A percentile compares a stretch with the other conserved stretches of the same genome.
Conservation (phyloP, 1,140 invertebrate species). For the Radopholus similis region DNA sequence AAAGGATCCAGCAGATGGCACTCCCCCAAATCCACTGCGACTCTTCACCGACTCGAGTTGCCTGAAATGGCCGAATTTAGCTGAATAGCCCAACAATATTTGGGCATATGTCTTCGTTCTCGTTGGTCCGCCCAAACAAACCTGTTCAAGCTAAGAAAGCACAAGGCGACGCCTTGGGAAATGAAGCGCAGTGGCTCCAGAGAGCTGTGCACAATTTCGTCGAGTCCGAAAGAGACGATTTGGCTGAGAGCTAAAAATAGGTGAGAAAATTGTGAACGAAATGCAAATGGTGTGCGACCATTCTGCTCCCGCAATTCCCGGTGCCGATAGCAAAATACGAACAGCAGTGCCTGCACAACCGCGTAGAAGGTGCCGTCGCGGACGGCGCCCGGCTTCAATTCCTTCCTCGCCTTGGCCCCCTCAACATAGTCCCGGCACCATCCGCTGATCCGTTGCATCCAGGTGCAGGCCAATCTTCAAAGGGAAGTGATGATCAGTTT, state of each 20-base stretch:
- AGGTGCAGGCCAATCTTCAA: conserved; percentile 26
- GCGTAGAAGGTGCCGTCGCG: conserved; percentile 48
- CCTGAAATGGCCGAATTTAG: background rate
- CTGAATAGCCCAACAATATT: background rate
- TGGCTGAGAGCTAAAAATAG: conserved; percentile 35
- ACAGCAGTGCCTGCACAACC: conserved; percentile 37
- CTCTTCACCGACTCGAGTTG: conserved; percentile 4
- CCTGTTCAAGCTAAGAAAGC: conserved; percentile 42
- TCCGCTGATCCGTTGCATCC: conserved; percentile 30
- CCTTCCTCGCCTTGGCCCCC: background rate
- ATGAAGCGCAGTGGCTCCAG: conserved; percentile 42
- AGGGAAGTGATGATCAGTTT: too few relatives aligned
- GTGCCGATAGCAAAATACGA: conserved; percentile 44
- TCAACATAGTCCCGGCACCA: conserved; percentile 36
- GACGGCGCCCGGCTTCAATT: background rate
- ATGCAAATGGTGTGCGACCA: background rate
- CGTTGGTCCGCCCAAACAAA: background rate
- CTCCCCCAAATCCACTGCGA: conserved; percentile 18
- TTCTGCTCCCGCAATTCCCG: conserved; percentile 31
- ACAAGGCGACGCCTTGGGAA: conserved; percentile 29
- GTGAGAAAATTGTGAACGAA: conserved; percentile 15
- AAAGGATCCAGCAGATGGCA: conserved; percentile 7
- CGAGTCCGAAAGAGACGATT: conserved; percentile 29
- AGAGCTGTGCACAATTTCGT: conserved; percentile 40
- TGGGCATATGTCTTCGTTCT: background rate